phyloP scores from a whole-genome alignment of 2,888 invertebrate genomes.

The Melinopterus prodromus region DNA sequence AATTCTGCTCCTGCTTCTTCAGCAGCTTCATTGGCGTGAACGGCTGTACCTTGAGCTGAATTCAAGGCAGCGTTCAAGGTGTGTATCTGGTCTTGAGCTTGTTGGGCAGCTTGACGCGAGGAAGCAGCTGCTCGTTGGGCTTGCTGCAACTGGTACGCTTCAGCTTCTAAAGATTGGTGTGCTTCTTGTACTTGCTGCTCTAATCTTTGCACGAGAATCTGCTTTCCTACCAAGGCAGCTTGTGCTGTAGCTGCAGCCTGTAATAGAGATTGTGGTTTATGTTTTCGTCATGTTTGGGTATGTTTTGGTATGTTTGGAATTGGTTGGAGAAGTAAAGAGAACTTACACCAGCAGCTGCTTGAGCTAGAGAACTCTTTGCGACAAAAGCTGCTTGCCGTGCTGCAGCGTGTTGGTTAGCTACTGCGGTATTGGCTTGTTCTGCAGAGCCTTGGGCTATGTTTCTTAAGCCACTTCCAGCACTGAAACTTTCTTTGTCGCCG shows the following conservation, averaged over 20 bases:
- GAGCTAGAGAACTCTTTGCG: conserved; percentile 74
- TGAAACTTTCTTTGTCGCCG: conserved; percentile 63
- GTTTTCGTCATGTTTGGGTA: not conserved
- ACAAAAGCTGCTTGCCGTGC: conserved; percentile 76
- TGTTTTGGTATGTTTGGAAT: not conserved
- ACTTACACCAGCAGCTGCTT: conserved; percentile 69
- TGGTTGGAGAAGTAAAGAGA: not conserved
- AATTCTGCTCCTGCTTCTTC: conserved; percentile 78
- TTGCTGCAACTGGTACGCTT: conserved; percentile 75
- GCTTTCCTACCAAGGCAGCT: conserved; percentile 72
- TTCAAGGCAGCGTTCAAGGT: conserved; percentile 78
- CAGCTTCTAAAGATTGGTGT: conserved; percentile 72
- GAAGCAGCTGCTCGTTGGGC: conserved; percentile 75
- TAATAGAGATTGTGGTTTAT: conserved; percentile 21
- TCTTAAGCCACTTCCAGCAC: conserved; percentile 70
- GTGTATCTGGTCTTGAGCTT: conserved; percentile 63
- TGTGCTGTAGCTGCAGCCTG: conserved; percentile 73
- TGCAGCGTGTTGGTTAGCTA: conserved; percentile 70
- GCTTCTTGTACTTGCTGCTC: conserved; percentile 79
- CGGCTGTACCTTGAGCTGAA: conserved; percentile 78
- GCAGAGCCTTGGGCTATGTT: conserved; percentile 72
- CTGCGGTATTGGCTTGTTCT: conserved; percentile 72
- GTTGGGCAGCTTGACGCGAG: conserved; percentile 75
- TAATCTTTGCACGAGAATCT: conserved; percentile 63
- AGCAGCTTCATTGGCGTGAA: conserved; percentile 77